Percentiles rank a stretch among this genome's conserved stretches.
These are phyloP conservation scores for Pseudorhombus dupliciocellatus DNA, from an alignment of 2,113 vertebrate genomes.

Conservation along the genomic window DNA sequence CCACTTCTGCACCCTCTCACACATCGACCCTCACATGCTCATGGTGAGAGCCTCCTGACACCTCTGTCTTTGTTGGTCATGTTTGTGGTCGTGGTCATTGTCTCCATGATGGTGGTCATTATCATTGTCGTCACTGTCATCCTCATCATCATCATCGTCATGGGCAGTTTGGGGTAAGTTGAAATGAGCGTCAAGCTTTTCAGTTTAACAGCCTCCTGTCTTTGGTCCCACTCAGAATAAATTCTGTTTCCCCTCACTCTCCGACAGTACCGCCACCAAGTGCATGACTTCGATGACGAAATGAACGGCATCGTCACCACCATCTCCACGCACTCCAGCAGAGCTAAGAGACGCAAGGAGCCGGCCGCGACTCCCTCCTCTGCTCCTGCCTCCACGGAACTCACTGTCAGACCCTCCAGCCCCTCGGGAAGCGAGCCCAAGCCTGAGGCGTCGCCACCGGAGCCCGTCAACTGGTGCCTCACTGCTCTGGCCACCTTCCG, in stretches of 20 bases:
- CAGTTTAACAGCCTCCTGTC: neutral
- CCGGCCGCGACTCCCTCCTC: conserved; percentile 30
- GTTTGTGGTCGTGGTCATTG: conserved; percentile 18
- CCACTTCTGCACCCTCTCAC: conserved; percentile 88
- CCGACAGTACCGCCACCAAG: conserved; percentile 77
- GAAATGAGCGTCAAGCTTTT: neutral
- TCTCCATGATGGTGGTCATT: conserved; percentile 25
- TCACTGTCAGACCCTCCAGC: conserved; percentile 68
- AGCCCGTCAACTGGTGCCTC: conserved; percentile 67
- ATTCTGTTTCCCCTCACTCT: neutral
- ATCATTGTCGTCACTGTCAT: conserved; percentile 18
- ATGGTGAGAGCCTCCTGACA: conserved; percentile 73
- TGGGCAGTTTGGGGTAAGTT: conserved; percentile 25
- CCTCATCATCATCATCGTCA: conserved; percentile 18
- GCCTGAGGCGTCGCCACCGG: conserved; percentile 69
- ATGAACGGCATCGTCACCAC: conserved; percentile 85
- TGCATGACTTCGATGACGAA: conserved; percentile 82
- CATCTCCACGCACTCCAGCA: conserved; percentile 72
- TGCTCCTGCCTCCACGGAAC: conserved; percentile 55
- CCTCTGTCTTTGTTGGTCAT: neutral
- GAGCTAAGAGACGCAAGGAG: conserved; percentile 77
- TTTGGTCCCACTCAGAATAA: neutral
- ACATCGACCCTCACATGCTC: conserved; percentile 73
- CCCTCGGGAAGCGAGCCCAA: conserved; percentile 70
- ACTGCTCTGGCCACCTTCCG: conserved; percentile 76